A percentile compares a stretch with the other conserved stretches of the same genome.
Conservation (phyloP, 2,888 invertebrate species). For the Tachina grossa region DNA sequence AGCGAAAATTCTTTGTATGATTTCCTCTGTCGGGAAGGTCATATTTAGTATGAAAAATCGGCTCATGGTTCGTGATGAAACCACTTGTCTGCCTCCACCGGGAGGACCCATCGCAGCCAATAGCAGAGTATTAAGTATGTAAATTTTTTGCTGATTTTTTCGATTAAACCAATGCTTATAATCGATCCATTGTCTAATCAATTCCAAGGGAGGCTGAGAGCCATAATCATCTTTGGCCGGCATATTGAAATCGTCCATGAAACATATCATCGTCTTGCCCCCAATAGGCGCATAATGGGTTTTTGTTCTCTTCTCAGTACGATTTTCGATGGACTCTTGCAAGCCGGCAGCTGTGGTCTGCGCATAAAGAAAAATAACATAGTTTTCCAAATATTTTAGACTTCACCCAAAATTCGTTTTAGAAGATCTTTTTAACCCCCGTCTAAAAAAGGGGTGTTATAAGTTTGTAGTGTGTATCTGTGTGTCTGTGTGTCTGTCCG, state of each 20-base stretch:
- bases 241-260: slow-evolving; percentile 97
- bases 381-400: too few relatives aligned
- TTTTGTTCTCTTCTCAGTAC: slow-evolving; percentile 94
- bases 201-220: slow-evolving; percentile 93
- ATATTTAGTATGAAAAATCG: slow-evolving; percentile 90
- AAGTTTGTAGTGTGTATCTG: too few relatives aligned
- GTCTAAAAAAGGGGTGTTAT: too few relatives aligned
- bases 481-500: too few relatives aligned
- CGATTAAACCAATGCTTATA: slow-evolving; percentile 96
- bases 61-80: slow-evolving; percentile 90
- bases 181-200: slow-evolving; percentile 93
- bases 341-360: slow-evolving; percentile 92
- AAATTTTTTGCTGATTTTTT: slow-evolving; percentile 89
- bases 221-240: slow-evolving; percentile 94
- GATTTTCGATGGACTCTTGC: slow-evolving; percentile 92
- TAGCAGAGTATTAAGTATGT: slow-evolving; percentile 90
- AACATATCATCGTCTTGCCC: slow-evolving; percentile 92
- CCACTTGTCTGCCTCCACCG: slow-evolving; percentile 92
- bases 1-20: slow-evolving; percentile 91
- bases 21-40: slow-evolving; percentile 91
- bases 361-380: slow-evolving; percentile 12
- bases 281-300: slow-evolving; percentile 91
- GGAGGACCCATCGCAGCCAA: slow-evolving; percentile 93
- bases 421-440: background rate
- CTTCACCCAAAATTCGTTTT: too few relatives aligned